A percentile compares a stretch with the other conserved stretches of the same genome.
phyloP scores from a whole-genome alignment of 2,888 invertebrate genomes.

The Eristalinus sepulchralis region DNA sequence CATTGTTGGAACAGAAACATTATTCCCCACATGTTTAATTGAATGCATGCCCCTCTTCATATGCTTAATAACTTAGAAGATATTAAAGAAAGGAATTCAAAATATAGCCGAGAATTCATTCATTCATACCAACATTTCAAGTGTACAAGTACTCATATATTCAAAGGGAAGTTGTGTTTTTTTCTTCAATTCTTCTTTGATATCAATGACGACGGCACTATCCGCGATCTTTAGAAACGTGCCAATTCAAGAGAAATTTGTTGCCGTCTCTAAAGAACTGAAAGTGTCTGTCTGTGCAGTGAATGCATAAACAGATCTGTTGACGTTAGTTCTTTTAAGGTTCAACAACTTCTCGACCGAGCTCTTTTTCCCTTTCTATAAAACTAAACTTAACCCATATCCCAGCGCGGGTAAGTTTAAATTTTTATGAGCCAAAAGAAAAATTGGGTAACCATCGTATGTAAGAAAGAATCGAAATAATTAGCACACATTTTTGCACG shows the following conservation, averaged over 20 bases:
- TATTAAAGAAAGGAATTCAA: no score
- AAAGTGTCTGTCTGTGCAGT: background rate
- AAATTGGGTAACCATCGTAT: background rate
- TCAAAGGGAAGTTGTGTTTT: background rate
- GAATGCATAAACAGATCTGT: slow-evolving; percentile 6
- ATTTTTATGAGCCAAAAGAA: background rate
- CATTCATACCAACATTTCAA: background rate
- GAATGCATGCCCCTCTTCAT: no score
- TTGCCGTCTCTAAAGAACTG: slow-evolving; percentile 17
- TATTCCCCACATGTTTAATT: no score
- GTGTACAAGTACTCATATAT: background rate
- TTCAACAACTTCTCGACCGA: slow-evolving; percentile 27
- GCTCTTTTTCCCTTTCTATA: background rate
- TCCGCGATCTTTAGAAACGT: slow-evolving; percentile 15
- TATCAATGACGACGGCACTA: background rate
- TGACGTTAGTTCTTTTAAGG: slow-evolving; percentile 1
- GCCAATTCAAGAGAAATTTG: slow-evolving; percentile 42
- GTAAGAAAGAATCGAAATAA: background rate
- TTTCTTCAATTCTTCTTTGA: background rate
- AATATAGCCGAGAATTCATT: no score
- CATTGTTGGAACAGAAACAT: no score
- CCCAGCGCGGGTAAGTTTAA: background rate
- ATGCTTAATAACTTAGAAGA: no score
- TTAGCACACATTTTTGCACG: background rate
- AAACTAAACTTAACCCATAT: background rate